Base-by-base conservation (phyloP, 2,888 invertebrate genomes). In the Scaptodrosophila latifasciaeformis region DNA sequence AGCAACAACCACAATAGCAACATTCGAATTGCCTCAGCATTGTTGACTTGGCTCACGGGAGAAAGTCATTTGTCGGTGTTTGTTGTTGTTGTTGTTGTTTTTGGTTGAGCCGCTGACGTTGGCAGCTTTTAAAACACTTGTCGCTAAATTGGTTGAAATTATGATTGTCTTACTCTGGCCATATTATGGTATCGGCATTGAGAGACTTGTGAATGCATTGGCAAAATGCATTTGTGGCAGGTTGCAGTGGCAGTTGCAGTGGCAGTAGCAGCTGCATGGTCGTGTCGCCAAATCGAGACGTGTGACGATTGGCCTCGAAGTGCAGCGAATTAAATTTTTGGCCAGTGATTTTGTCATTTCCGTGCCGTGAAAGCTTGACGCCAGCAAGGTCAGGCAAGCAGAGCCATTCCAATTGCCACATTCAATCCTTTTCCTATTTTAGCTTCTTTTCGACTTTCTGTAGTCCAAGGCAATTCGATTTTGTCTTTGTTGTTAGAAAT, bases 271-370 rank as follows among this genome's bases (percentile, higher is more conserved):
- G 7, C 24, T 3, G 24, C 24, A 7, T 3, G 7, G 24, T 35
- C 15, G 7, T 71, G 70, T 71, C 70, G 66, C 68, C 60, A 59
- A 72, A 74, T 70, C 70, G 68, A 72, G 75, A 70, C 59, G 77
- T 74, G 72, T 72, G 72, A 77, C 72, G 72, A 77, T 57, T 72
- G 72, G 72, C 72, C 77, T 72, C 66, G 67, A 72, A 72, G 70
- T 72, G 72, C 72, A 72, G 64, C 60, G 57, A 72, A 47, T 67
- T n/a, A 7, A 24, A 5, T 24, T 24, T 24, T 24, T 24, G 24
- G 24, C 24, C 24, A 24, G 7, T 24, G 24, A 5, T 24, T 24
- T 24, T 24, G 24, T 24, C 24, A 24, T 24, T 24, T 24, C 24
- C 24, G 24, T 7, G 24, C 3, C 3, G 7, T 7, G 24, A 24